phyloP scores from a whole-genome alignment of 2,888 invertebrate genomes.

The Pollenia angustigena region DNA sequence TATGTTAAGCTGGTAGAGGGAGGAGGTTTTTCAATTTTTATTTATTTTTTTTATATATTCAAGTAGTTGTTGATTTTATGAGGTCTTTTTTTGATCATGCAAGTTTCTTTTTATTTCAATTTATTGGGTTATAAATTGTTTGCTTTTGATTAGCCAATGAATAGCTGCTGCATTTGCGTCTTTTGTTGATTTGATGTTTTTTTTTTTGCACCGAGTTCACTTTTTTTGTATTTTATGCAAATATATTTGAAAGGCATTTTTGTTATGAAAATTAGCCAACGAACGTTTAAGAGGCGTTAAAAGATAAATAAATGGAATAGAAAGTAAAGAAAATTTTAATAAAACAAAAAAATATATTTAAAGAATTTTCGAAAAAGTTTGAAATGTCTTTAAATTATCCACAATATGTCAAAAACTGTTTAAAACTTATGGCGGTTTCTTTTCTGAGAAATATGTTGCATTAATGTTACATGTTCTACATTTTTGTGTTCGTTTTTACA shows the following conservation, averaged over 20 bases:
- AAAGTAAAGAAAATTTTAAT: neutral
- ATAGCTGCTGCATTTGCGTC: slow-evolving; percentile 42
- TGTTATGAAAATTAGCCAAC: slow-evolving; percentile 31
- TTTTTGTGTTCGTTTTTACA: no score
- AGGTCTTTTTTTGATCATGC: slow-evolving; percentile 53
- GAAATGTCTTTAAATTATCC: no score
- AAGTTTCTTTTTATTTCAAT: slow-evolving; percentile 53
- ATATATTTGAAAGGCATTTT: slow-evolving; percentile 9
- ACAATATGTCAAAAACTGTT: neutral
- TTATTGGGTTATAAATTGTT: slow-evolving; percentile 72
- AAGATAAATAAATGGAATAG: neutral
- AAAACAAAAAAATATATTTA: neutral
- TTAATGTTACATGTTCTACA: no score
- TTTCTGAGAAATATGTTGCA: no score
- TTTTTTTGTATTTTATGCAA: slow-evolving; percentile 24
- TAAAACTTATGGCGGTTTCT: no score
- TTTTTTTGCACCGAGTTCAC: neutral
- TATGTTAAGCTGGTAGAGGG: slow-evolving; percentile 28
- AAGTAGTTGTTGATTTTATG: slow-evolving; percentile 34
- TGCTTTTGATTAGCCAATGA: slow-evolving; percentile 66
- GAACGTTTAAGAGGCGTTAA: neutral
- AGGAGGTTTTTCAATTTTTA: neutral
- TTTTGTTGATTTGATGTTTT: slow-evolving; percentile 35
- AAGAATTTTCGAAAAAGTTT: no score
- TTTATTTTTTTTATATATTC: neutral